Evolutionary conservation across 1,140 invertebrate genomes (phyloP), one percentile per base, ranked within the genome.

Genomic region (Spodoptera frugiperda): DNA sequence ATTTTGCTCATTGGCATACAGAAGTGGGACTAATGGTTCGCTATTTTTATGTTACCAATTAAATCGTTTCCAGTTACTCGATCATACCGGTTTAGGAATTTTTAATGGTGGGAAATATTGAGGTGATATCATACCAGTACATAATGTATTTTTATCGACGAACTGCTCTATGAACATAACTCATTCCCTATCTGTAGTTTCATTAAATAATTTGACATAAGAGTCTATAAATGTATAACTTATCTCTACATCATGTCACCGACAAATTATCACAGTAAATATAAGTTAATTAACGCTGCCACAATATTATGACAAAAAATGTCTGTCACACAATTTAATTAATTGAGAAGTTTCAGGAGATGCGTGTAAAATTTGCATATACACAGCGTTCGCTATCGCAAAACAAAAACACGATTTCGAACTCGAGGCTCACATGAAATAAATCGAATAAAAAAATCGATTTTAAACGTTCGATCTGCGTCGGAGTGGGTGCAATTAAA

Each of bases 361-460:
- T 88, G 89, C 85, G 88, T 93, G 90, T 92, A 89, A 89, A 90
- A 93, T 93, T 93, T 92, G 89, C 91, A 93, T 93, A 92, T 87
- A 93, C 92, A 92, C 87, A 89, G 78, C 86, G 84, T 92, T 88
- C 85, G 77, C 87, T 89, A 92, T 91, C 87, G 82, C 80, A 86
- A 90, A 92, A 91, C 83, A 89, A 91, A 86, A 91, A 88, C 84
- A 87, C 83, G 85, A 89, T 88, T 87, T 85, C 84, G 81, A 89
- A 86, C 84, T 84, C 83, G 83, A 55, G 77, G 85, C 90, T 84
- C 90, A 87, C 89, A 89, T 88, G 83, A 81, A 87, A 85, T 91
- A 92, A 93, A 92, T 91, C 86, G 90, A 92, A 88, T 91, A 92
- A 92, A 93, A 82, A 93, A 92, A 93, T 93, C 90, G 89, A 91